Evolutionary conservation across 2,113 vertebrate genomes (phyloP).

Genomic region (Dicaeum eximium): DNA sequence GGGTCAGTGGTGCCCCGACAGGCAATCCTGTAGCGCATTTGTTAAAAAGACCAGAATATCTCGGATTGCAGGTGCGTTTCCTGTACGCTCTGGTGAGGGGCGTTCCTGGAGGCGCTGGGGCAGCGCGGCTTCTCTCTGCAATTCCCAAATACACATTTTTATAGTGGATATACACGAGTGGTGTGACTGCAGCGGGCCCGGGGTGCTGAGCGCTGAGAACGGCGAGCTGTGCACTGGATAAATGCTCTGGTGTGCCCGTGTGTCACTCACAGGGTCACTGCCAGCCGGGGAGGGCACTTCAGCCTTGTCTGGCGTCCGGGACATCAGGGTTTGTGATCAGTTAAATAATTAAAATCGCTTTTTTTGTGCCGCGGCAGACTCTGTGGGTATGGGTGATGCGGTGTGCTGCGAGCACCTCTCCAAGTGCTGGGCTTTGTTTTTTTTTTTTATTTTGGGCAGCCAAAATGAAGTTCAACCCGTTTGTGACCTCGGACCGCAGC

Average conservation of each 20-base stretch:
- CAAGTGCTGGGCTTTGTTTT: accelerated
- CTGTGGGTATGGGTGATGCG: too few relatives aligned
- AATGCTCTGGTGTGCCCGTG: accelerated
- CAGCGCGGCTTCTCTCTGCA: accelerated
- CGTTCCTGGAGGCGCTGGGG: neutral
- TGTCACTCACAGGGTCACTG: accelerated
- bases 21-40: accelerated
- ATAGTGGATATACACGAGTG: accelerated
- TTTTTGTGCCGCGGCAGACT: accelerated
- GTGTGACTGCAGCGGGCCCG: accelerated
- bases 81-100: accelerated
- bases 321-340: too few relatives aligned
- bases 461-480: conserved; percentile 92
- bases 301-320: too few relatives aligned
- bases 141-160: accelerated
- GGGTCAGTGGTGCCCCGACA: accelerated
- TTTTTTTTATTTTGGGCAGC: neutral
- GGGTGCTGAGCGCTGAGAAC: accelerated
- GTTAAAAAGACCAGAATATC: accelerated
- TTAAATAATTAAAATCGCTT: too few relatives aligned
- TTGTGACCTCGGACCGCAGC: conserved; percentile 90
- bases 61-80: accelerated
- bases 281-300: neutral
- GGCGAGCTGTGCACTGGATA: accelerated
- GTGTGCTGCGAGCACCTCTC: neutral